These are phyloP conservation scores for Erebia palarica DNA, from an alignment of 2,888 invertebrate species.

Conservation along the genomic window DNA sequence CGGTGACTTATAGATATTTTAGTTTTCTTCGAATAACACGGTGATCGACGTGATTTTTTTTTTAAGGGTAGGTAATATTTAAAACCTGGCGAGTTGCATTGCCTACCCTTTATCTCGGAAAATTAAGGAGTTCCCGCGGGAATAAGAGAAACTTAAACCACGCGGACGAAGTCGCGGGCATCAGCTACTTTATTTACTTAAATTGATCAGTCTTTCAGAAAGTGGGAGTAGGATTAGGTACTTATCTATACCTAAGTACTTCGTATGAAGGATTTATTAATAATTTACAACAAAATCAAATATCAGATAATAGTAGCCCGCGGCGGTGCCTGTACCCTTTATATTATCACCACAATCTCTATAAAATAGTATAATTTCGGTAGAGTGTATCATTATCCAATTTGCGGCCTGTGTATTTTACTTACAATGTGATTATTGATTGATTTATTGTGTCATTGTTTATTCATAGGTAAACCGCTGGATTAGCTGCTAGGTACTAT, in stretches of 20 bases:
- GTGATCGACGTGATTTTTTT: too few species aligned
- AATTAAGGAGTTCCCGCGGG: background rate
- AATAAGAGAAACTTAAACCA: too few species aligned
- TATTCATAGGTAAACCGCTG: constrained; percentile 1
- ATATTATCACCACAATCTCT: constrained; percentile 5
- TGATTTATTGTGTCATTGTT: constrained; percentile 17
- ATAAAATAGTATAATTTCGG: constrained; percentile 12
- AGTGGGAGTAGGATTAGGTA: background rate
- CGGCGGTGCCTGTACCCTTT: background rate
- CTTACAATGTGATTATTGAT: constrained; percentile 11
- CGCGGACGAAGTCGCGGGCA: too few species aligned
- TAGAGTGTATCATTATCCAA: constrained; percentile 16
- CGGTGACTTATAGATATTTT: too few species aligned
- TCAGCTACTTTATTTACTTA: too few species aligned
- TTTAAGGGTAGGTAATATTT: too few species aligned
- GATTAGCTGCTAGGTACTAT: background rate
- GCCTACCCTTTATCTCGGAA: too few species aligned
- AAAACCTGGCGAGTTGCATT: too few species aligned
- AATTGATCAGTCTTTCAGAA: background rate
- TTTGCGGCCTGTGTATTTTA: constrained; percentile 7
- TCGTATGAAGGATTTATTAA: constrained; percentile 2
- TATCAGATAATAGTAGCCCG: constrained; percentile 11
- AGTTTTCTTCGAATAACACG: too few species aligned
- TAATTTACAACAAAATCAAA: constrained; percentile 1
- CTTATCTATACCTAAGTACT: background rate